A percentile compares a stretch with the other conserved stretches of the same genome.
These are phyloP conservation scores for Hippoglossus hippoglossus DNA, from an alignment of 2,797 vertebrate species.

Conservation along the genomic window DNA sequence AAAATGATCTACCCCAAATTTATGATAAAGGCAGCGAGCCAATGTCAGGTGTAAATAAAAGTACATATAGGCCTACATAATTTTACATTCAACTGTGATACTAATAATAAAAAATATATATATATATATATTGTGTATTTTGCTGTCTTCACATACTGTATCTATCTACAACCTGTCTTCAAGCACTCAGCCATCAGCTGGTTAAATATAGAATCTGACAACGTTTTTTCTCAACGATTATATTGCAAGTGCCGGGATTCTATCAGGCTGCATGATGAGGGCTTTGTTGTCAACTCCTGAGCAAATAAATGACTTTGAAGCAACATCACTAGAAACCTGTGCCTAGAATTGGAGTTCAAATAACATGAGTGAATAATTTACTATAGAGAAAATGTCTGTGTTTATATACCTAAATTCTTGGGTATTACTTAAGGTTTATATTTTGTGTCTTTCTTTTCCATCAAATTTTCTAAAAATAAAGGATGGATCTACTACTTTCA, in stretches of 20 bases:
- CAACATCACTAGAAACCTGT: background rate
- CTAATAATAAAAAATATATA: too few species aligned
- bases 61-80: too few species aligned
- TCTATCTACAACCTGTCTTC: background rate
- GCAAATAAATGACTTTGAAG: slow-evolving; percentile 13
- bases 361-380: slow-evolving; percentile 14
- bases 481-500: background rate
- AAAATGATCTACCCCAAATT: too few species aligned
- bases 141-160: background rate
- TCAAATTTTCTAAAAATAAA: slow-evolving; percentile 3
- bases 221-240: slow-evolving; percentile 8
- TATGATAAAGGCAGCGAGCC: too few species aligned
- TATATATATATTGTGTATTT: background rate
- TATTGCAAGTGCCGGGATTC: slow-evolving; percentile 24
- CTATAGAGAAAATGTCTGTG: background rate
- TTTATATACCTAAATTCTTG: background rate
- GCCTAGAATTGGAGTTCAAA: slow-evolving; percentile 28
- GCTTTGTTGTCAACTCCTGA: slow-evolving; percentile 30
- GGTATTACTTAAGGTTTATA: slow-evolving; percentile 10
- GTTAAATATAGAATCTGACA: slow-evolving; percentile 36
- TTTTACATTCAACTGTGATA: too few species aligned
- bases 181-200: slow-evolving; percentile 2
- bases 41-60: too few species aligned
- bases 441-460: background rate
- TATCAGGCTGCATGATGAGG: slow-evolving; percentile 12